Percentiles rank a stretch among this genome's conserved stretches.
phyloP scores from a whole-genome alignment of 2,888 invertebrate genomes.

The Diloba caeruleocephala region DNA sequence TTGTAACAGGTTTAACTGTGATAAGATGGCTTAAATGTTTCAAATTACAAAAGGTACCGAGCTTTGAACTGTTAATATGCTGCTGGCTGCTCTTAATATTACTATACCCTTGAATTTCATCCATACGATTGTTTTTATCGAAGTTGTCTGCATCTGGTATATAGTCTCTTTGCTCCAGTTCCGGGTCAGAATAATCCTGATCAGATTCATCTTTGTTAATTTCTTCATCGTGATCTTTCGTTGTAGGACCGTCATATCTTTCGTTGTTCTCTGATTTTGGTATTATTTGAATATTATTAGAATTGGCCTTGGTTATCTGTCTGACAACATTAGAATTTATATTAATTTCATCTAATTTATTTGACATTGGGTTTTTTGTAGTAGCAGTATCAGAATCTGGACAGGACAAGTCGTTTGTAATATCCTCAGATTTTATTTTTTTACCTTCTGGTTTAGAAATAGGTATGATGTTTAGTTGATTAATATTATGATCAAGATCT shows the following conservation, averaged over 20 bases:
- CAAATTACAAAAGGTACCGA: conserved; percentile 63
- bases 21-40: conserved; percentile 74
- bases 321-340: conserved; percentile 9
- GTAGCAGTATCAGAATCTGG: conserved; percentile 1
- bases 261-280: conserved; percentile 8
- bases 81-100: conserved; percentile 12
- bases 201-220: conserved; percentile 16
- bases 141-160: conserved; percentile 1
- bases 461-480: conserved; percentile 8
- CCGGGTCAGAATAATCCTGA: conserved; percentile 17
- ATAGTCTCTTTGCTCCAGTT: conserved; percentile 20
- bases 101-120: conserved; percentile 4
- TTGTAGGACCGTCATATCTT: conserved; percentile 1
- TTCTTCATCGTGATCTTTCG: conserved; percentile 4
- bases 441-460: conserved; percentile 4
- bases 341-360: conserved; percentile 24
- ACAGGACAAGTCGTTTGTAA: conserved; percentile 12
- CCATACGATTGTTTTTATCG: conserved; percentile 12
- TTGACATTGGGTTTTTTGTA: conserved; percentile 6
- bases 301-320: conserved; percentile 2
- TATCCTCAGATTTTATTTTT: too few species aligned
- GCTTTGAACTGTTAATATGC: conserved; percentile 5
- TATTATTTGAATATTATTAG: conserved; percentile 2
- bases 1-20: conserved; percentile 70
- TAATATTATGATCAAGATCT: conserved; percentile 13